These are phyloP conservation scores for Luffia ferchaultella DNA, from an alignment of 2,888 invertebrate genomes.

Conservation along the genomic window DNA sequence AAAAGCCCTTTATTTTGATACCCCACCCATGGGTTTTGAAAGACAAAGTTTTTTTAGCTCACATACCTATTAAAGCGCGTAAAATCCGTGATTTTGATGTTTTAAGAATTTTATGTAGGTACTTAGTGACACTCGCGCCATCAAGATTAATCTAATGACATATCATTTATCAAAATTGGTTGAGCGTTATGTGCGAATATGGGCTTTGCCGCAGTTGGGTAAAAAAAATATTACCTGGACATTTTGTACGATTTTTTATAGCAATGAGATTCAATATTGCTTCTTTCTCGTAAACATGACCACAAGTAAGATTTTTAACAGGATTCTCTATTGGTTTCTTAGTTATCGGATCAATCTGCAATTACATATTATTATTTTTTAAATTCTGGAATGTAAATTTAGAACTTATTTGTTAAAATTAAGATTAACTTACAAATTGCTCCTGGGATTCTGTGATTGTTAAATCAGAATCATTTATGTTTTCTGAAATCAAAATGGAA, in stretches of 20 bases:
- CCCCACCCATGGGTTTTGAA: too few relatives aligned
- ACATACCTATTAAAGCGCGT: too few relatives aligned
- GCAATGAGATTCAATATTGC: slow-evolving; percentile 44
- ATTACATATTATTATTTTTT: slow-evolving; percentile 7
- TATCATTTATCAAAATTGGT: too few relatives aligned
- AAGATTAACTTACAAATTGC: slow-evolving; percentile 31
- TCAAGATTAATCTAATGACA: too few relatives aligned
- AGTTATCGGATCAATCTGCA: slow-evolving; percentile 58
- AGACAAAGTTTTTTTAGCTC: too few relatives aligned
- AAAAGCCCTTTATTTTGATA: too few relatives aligned
- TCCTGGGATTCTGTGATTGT: slow-evolving; percentile 42
- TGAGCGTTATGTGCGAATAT: too few relatives aligned
- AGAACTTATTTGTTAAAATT: slow-evolving; percentile 11
- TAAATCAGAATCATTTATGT: slow-evolving; percentile 40
- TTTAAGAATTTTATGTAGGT: too few relatives aligned
- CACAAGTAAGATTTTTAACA: slow-evolving; percentile 52
- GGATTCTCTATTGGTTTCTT: slow-evolving; percentile 55
- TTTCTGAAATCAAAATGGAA: slow-evolving; percentile 27
- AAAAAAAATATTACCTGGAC: slow-evolving; percentile 56
- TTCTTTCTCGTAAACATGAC: slow-evolving; percentile 54
- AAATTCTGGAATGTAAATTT: neutral
- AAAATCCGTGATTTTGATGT: too few relatives aligned
- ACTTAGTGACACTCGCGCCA: too few relatives aligned
- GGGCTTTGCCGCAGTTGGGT: too few relatives aligned
- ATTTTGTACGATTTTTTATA: slow-evolving; percentile 33